Conservation (phyloP, 2,113 vertebrate species). For the Elgaria multicarinata region DNA sequence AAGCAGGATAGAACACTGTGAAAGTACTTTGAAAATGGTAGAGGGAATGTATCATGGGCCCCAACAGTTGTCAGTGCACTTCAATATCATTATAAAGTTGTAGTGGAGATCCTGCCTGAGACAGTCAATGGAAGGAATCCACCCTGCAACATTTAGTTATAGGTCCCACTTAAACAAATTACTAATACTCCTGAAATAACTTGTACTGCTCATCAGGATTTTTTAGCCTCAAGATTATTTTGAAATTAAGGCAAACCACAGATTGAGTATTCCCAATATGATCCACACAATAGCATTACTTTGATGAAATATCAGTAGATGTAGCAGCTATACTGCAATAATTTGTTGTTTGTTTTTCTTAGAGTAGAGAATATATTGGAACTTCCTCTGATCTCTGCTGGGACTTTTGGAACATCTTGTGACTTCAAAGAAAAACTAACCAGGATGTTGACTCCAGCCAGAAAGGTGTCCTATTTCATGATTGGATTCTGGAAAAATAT, state of each 20-base stretch:
- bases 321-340: neutral
- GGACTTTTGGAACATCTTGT: constrained; percentile 95
- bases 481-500: constrained; percentile 77
- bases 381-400: constrained; percentile 92
- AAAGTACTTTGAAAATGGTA: too few species aligned
- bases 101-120: too few species aligned
- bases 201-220: constrained; percentile 1
- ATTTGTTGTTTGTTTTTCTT: constrained; percentile 75
- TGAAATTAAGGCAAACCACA: constrained; percentile 22
- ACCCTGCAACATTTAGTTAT: neutral
- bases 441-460: constrained; percentile 90
- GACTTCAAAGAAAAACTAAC: constrained; percentile 89
- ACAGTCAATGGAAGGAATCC: neutral
- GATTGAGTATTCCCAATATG: constrained; percentile 1
- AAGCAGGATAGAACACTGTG: too few species aligned
- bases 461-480: constrained; percentile 88
- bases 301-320: neutral
- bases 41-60: too few species aligned
- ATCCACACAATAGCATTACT: neutral
- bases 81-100: too few species aligned
- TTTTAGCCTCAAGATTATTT: constrained; percentile 29
- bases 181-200: neutral
- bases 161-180: neutral
- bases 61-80: too few species aligned
- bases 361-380: constrained; percentile 79